Evolutionary conservation across 2,113 vertebrate species (phyloP), one percentile per base, ranked within the genome.

Genomic region (Cyphomyrus plagiostoma): DNA sequence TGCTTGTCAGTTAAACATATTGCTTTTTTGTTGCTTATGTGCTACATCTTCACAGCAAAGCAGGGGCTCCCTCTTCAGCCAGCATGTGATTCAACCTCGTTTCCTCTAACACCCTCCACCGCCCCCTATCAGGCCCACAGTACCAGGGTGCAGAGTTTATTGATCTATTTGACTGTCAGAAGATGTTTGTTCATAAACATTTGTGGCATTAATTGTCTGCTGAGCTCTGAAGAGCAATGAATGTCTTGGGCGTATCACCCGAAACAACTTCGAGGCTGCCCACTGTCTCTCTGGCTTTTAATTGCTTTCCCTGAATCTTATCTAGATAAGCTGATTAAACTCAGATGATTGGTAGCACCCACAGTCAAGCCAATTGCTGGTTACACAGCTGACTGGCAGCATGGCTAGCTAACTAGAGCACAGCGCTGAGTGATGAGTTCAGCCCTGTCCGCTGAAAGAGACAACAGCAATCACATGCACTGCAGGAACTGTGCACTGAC

Each of bases 301-400:
- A 46, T 84, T 84, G 82, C 42, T 50, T 35, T 87, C n/a, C 56
- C 85, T 56, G 46, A 49, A 15, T 87, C 49, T 87, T 17, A 53
- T 6, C 83, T 50, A 86, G 83, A 49, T 85, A 49, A 85, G 82
- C 82, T 49, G 49, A 49, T 84, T 84, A 84, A 84, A 84, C 15
- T 8, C 84, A 15, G 23, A 86, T 35, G 84, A 53, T 49, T 86
- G 49, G 39, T 53, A 48, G 42, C 39, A 84, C 21, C 45, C 80
- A 39, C 45, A 84, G 23, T 84, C 45, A 84, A 23, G 21, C 45
- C 17, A 46, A 46, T 23, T 48, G 45, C 82, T 48, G 39, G 82
- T 48, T 48, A 48, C 82, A 19, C 45, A n/a, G 19, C 45, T 84
- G 45, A 48, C 82, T 49, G 85, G 85, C 49, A 52, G 49, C 49